Evolutionary conservation across 2,113 vertebrate genomes (phyloP).

Genomic region (Rafetus swinhoei): DNA sequence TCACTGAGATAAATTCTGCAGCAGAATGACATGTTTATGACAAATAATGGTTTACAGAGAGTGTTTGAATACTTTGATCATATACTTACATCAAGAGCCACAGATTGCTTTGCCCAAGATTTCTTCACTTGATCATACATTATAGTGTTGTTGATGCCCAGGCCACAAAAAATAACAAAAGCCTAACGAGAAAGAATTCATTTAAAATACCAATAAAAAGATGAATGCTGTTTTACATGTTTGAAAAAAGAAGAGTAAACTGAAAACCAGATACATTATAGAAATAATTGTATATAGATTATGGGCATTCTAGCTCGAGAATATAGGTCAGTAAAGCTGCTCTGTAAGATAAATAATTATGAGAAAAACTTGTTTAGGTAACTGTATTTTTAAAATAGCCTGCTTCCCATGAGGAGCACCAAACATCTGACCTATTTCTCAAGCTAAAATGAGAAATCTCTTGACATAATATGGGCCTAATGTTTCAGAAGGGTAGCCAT

Average conservation of each 20-base stretch:
- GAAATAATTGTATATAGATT: background rate
- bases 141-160: conserved; percentile 99
- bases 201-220: conserved; percentile 38
- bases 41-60: background rate
- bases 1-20: background rate
- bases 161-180: conserved; percentile 99
- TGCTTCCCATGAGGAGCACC: background rate
- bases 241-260: background rate
- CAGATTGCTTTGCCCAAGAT: conserved; percentile 98
- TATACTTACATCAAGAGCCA: conserved; percentile 95
- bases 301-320: background rate
- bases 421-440: background rate
- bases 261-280: background rate
- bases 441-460: background rate
- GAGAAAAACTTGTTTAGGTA: background rate
- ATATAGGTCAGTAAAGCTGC: background rate
- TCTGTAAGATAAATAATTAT: background rate
- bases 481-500: no score
- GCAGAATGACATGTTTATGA: background rate
- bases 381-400: background rate
- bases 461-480: background rate
- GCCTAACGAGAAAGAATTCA: conserved; percentile 81
- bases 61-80: background rate
- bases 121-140: conserved; percentile 99
- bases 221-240: background rate